phyloP scores from a whole-genome alignment of 2,113 vertebrate species.

The Sinocyclocheilus maitianheensis region DNA sequence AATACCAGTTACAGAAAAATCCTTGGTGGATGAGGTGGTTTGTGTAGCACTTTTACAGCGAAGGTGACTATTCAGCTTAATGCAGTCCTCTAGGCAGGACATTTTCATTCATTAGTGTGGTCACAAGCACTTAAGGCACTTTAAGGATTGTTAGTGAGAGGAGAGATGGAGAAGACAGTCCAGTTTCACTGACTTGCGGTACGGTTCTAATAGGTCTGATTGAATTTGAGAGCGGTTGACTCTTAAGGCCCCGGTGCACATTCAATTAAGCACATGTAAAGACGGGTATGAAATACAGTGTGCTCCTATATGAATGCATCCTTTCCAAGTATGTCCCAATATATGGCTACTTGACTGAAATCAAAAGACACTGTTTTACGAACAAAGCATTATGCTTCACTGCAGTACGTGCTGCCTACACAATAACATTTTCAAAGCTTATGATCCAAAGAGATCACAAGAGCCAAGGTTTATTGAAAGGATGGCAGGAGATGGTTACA shows the following conservation, averaged over 20 bases:
- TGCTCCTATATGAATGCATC: slow-evolving; percentile 22
- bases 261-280: slow-evolving; percentile 55
- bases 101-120: slow-evolving; percentile 98
- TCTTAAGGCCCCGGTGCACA: slow-evolving; percentile 50
- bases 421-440: background rate
- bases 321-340: slow-evolving; percentile 15
- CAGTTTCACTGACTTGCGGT: slow-evolving; percentile 60
- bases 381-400: slow-evolving; percentile 57
- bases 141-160: slow-evolving; percentile 89
- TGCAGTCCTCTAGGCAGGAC: slow-evolving; percentile 85
- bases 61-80: slow-evolving; percentile 98
- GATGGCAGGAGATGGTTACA: slow-evolving; percentile 68
- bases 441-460: background rate
- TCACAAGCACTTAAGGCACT: slow-evolving; percentile 99
- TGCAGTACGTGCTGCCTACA: slow-evolving; percentile 45
- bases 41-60: slow-evolving; percentile 96
- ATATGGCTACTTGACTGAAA: background rate
- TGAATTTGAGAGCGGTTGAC: slow-evolving; percentile 67
- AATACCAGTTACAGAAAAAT: slow-evolving; percentile 93
- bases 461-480: background rate
- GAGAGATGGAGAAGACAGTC: slow-evolving; percentile 73
- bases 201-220: slow-evolving; percentile 58
- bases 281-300: slow-evolving; percentile 10
- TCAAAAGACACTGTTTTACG: slow-evolving; percentile 23
- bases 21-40: slow-evolving; percentile 85